Evolutionary conservation across 1,140 invertebrate genomes (phyloP).

Genomic region (Pogonomyrmex californicus): DNA sequence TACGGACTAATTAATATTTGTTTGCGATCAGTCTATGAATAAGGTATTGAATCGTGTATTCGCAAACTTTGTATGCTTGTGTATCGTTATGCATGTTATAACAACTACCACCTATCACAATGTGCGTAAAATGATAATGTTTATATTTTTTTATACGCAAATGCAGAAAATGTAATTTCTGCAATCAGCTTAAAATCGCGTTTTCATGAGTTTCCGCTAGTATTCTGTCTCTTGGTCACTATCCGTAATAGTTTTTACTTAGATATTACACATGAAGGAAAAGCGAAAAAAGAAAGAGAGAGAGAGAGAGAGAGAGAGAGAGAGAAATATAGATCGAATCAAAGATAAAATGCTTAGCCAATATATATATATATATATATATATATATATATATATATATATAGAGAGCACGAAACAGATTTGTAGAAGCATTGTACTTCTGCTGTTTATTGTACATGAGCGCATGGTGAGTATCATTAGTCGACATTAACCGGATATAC

Average conservation of each 20-base stretch:
- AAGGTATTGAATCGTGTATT: constrained; percentile 25
- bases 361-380: too few species aligned
- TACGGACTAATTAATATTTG: constrained; percentile 45
- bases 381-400: too few species aligned
- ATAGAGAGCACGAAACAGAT: not conserved
- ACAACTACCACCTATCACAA: not conserved
- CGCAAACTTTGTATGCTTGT: not conserved
- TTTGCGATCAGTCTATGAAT: not conserved
- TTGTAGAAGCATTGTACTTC: constrained; percentile 11
- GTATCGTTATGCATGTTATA: not conserved
- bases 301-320: not conserved
- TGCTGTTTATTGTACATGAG: constrained; percentile 8
- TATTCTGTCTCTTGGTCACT: not conserved
- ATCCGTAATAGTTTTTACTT: not conserved
- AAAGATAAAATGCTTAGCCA: not conserved
- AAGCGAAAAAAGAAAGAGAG: not conserved
- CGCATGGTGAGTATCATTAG: constrained; percentile 50
- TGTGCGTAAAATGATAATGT: not conserved
- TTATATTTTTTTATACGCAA: not conserved
- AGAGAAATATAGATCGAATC: not conserved
- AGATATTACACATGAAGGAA: not conserved
- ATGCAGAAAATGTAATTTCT: not conserved
- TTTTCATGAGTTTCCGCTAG: not conserved
- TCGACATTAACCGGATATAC: constrained; percentile 58
- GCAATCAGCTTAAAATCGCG: not conserved